These are phyloP conservation scores for Nymphalis c-album DNA, from an alignment of 2,888 invertebrate species.

Conservation along the genomic window DNA sequence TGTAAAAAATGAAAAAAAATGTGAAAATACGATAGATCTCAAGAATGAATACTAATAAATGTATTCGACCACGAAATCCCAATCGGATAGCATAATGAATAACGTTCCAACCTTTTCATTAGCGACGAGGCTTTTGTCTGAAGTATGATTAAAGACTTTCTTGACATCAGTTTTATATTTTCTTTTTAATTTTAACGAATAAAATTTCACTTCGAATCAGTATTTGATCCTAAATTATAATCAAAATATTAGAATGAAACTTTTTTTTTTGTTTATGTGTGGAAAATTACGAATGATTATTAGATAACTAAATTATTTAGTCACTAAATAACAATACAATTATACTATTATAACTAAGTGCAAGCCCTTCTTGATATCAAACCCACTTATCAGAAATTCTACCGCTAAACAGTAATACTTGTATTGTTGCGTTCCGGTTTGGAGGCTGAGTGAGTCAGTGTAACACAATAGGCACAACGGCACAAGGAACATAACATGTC, in stretches of 20 bases:
- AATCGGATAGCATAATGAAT: slow-evolving; percentile 29
- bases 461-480: too few relatives aligned
- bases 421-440: too few relatives aligned
- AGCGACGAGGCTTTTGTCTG: slow-evolving; percentile 19
- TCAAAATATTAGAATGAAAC: not conserved
- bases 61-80: slow-evolving; percentile 26
- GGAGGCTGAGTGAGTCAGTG: too few relatives aligned
- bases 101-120: slow-evolving; percentile 26
- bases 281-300: too few relatives aligned
- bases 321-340: too few relatives aligned
- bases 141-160: slow-evolving; percentile 26
- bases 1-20: slow-evolving; percentile 2
- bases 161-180: slow-evolving; percentile 11
- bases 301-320: too few relatives aligned
- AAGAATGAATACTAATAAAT: slow-evolving; percentile 20
- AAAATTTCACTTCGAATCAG: not conserved
- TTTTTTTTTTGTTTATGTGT: too few relatives aligned
- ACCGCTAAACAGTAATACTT: too few relatives aligned
- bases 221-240: not conserved
- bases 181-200: slow-evolving; percentile 6
- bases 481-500: too few relatives aligned
- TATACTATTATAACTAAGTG: too few relatives aligned
- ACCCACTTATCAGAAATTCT: too few relatives aligned
- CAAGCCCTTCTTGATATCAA: too few relatives aligned
- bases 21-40: slow-evolving; percentile 12